These are phyloP conservation scores for Lophius americanus DNA, from an alignment of 2,797 vertebrate species.

Conservation along the genomic window DNA sequence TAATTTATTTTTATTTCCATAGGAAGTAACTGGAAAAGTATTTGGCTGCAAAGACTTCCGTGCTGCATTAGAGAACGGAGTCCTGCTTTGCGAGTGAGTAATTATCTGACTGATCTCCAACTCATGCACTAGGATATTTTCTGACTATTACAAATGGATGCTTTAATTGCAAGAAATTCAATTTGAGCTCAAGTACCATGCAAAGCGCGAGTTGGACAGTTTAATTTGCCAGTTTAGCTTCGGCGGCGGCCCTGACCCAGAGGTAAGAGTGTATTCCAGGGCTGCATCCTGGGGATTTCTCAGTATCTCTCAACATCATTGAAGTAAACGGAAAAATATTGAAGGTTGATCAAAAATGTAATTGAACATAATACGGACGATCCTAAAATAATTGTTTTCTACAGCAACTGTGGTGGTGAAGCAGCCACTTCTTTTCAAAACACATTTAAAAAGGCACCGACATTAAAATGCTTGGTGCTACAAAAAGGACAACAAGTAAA, in stretches of 20 bases:
- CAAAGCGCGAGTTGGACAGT: too few relatives aligned
- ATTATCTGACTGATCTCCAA: not conserved
- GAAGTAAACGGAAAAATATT: not conserved
- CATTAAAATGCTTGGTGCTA: not conserved
- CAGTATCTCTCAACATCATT: not conserved
- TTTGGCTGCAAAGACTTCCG: conserved; percentile 90
- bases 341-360: not conserved
- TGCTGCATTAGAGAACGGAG: conserved; percentile 91
- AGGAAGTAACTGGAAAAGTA: conserved; percentile 90
- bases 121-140: not conserved
- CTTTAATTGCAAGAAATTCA: not conserved
- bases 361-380: not conserved
- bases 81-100: conserved; percentile 94
- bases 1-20: conserved; percentile 26
- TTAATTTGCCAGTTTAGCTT: too few relatives aligned
- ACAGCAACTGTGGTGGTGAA: not conserved
- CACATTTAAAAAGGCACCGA: not conserved
- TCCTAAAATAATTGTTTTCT: not conserved
- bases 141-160: not conserved
- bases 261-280: not conserved
- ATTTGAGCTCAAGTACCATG: not conserved
- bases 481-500: not conserved
- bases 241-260: not conserved
- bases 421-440: not conserved
- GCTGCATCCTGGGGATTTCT: not conserved